Evolutionary conservation across 2,888 invertebrate species (phyloP).

Genomic region (Drosophila stalkeri): DNA sequence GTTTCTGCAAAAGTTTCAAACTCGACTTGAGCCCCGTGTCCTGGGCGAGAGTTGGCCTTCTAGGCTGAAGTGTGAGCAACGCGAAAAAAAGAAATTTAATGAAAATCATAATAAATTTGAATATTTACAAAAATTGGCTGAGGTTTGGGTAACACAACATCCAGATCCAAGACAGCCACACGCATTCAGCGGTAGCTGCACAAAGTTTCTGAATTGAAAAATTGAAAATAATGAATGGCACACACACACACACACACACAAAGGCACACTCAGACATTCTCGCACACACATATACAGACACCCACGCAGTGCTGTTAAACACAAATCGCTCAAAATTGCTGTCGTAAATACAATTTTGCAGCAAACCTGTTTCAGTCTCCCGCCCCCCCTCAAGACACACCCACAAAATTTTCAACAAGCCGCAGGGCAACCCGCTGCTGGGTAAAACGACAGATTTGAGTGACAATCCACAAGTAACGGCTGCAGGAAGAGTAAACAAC

Average conservation of each 20-base stretch:
- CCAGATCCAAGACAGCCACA: neutral
- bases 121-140: constrained; percentile 73
- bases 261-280: constrained; percentile 41
- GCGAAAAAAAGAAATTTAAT: constrained; percentile 71
- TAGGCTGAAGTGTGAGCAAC: constrained; percentile 53
- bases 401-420: constrained; percentile 22
- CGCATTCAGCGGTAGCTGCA: constrained; percentile 34
- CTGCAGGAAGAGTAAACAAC: constrained; percentile 43
- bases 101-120: constrained; percentile 78
- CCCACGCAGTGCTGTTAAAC: constrained; percentile 44
- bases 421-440: constrained; percentile 29
- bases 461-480: constrained; percentile 66
- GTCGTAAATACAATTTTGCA: constrained; percentile 72
- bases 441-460: constrained; percentile 66
- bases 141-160: constrained; percentile 5
- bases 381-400: neutral
- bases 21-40: constrained; percentile 26
- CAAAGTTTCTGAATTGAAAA: constrained; percentile 75
- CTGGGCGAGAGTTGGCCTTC: neutral
- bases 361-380: constrained; percentile 33
- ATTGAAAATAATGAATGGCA: constrained; percentile 77
- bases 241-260: constrained; percentile 28
- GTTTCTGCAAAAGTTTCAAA: constrained; percentile 36
- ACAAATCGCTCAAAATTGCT: constrained; percentile 77
- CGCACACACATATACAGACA: constrained; percentile 3